A percentile compares a stretch with the other conserved stretches of the same genome.
phyloP scores from a whole-genome alignment of 1,140 invertebrate genomes.

The Hydropsyche tenuis region DNA sequence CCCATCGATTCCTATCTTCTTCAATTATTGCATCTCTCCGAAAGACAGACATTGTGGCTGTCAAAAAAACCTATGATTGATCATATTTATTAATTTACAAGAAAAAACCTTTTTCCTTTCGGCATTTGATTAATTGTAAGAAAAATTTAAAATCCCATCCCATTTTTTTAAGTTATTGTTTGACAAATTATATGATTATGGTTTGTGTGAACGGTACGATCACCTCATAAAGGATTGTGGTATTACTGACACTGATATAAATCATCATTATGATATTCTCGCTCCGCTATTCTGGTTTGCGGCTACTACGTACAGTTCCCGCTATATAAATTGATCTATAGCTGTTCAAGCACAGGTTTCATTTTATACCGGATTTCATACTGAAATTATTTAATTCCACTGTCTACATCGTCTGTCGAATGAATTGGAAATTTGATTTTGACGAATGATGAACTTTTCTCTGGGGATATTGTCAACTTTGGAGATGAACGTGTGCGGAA shows the following conservation, averaged over 20 bases:
- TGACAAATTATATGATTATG: slow-evolving; percentile 1
- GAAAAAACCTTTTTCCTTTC: too few relatives aligned
- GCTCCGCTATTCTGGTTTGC: slow-evolving; percentile 20
- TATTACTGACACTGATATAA: slow-evolving; percentile 26
- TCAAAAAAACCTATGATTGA: slow-evolving; percentile 18
- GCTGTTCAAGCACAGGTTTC: too few relatives aligned
- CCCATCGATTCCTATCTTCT: slow-evolving; percentile 49
- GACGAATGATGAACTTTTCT: not conserved
- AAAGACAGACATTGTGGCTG: slow-evolving; percentile 32
- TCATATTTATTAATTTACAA: not conserved
- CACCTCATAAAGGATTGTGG: slow-evolving; percentile 33
- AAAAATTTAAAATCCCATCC: too few relatives aligned
- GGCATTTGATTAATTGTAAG: too few relatives aligned
- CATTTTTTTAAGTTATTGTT: too few relatives aligned
- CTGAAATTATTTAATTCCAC: too few relatives aligned
- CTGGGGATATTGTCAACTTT: not conserved
- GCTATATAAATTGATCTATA: slow-evolving; percentile 1
- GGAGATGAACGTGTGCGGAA: slow-evolving; percentile 19
- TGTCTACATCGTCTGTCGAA: too few relatives aligned
- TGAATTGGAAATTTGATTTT: slow-evolving; percentile 8
- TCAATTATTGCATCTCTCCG: slow-evolving; percentile 48
- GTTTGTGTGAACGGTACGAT: not conserved
- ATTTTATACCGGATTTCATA: too few relatives aligned
- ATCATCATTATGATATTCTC: slow-evolving; percentile 25
- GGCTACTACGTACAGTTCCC: not conserved